phyloP scores from a whole-genome alignment of 2,113 vertebrate species.

The Nothocercus julius region DNA sequence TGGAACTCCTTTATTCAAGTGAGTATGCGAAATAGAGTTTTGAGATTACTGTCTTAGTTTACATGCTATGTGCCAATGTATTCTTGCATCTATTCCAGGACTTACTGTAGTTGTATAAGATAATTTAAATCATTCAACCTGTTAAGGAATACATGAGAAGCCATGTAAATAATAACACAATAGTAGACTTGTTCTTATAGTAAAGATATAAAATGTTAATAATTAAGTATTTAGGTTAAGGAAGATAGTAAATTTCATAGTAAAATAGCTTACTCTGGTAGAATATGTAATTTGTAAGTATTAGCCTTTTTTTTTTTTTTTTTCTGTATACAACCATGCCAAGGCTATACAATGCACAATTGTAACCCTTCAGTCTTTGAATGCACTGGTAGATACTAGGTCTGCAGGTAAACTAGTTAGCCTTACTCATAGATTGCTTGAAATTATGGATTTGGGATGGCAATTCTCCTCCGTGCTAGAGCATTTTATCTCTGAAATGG shows the following conservation, averaged over 20 bases:
- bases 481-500: background rate
- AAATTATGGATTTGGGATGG: fast-evolving
- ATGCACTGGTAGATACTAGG: background rate
- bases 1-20: slow-evolving; percentile 89
- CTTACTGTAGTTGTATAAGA: background rate
- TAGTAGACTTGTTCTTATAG: background rate
- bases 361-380: background rate
- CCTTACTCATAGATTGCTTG: background rate
- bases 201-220: background rate
- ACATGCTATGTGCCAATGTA: background rate
- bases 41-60: background rate
- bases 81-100: background rate
- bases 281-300: background rate
- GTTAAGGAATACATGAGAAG: background rate
- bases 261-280: background rate
- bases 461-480: fast-evolving
- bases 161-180: background rate
- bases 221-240: background rate
- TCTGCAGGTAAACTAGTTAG: background rate
- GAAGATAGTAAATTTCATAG: background rate
- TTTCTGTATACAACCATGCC: background rate
- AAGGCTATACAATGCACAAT: background rate
- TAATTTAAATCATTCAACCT: background rate
- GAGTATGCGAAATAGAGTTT: slow-evolving; percentile 66
- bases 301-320: background rate